Base-by-base conservation (phyloP, 2,888 invertebrate genomes). In the Rotaria sp. region DNA sequence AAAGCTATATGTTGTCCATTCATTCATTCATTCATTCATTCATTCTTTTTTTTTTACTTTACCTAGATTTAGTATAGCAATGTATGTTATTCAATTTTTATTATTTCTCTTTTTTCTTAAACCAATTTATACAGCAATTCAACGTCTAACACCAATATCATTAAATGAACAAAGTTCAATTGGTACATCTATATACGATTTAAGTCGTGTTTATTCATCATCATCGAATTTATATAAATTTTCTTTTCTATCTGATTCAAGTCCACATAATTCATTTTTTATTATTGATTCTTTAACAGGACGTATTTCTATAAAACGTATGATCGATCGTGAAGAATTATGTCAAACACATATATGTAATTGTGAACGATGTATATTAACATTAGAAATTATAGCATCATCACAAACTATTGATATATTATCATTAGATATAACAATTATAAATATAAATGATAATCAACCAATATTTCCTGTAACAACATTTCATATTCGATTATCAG, bases 331-430 rank as follows among this genome's bases (percentile, higher is more conserved):
- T 13, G 80, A 80, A 45, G 80, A 80, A 80, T n/a, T 80, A 41
- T 80, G 80, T n/a, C 80, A 45, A 80, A 80, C 80, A 26, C 41
- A 80, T 80, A 80, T 45, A 13, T 80, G 80, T 45, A 80, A 80
- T 80, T 80, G 80, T 80, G 80, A 80, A 80, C 80, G 80, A 80
- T 80, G 80, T n/a, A 45, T 80, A 41, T 80, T 80, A 80, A 80
- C 41, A 45, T 80, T 80, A 15, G 80, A 80, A 80, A 80, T 80
- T 11, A 45, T 80, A 26, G 80, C 80, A 45, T 80, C 80, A 80
- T 45, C 80, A 5, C 24, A 80, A 15, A 35, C 80, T 11, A 45
- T 80, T 45, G 80, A 80, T 80, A 80, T 80, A 41, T 45, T 80
- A 45, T 80, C 80, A 80, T 80, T 80, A 80, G 80, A 80, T n/a